phyloP scores from a whole-genome alignment of 2,113 vertebrate genomes.

The Cettia cetti region DNA sequence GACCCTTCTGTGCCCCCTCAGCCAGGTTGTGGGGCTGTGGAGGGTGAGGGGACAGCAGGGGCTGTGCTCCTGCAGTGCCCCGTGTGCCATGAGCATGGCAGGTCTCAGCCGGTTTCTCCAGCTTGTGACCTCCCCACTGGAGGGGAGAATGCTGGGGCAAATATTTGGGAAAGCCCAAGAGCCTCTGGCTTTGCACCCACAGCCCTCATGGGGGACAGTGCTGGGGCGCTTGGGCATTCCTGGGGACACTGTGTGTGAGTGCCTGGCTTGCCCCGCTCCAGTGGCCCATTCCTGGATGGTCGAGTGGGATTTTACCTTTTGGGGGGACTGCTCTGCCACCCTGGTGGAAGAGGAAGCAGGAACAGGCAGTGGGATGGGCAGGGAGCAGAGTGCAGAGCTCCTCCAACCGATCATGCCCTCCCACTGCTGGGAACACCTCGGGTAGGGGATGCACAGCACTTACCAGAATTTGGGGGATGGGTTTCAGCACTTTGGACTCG shows the following conservation, averaged over 20 bases:
- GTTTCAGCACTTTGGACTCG: not conserved
- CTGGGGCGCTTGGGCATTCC: fast-evolving
- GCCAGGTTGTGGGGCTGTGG: not conserved
- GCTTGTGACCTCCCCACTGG: not conserved
- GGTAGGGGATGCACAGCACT: not conserved
- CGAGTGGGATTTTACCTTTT: not conserved
- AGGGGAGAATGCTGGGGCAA: not conserved
- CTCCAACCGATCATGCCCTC: not conserved
- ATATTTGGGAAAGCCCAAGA: not conserved
- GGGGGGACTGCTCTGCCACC: not conserved
- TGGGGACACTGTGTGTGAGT: not conserved
- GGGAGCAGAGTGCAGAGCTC: not conserved
- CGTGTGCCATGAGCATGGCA: fast-evolving
- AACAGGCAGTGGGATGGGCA: not conserved
- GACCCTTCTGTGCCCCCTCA: not conserved
- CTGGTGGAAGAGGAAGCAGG: not conserved
- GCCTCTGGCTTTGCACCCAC: not conserved
- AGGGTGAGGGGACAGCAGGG: not conserved
- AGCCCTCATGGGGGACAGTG: fast-evolving
- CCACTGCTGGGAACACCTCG: slow-evolving; percentile 43
- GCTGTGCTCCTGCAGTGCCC: not conserved
- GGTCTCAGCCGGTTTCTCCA: fast-evolving
- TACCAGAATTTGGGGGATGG: slow-evolving; percentile 15
- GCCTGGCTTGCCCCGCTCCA: fast-evolving
- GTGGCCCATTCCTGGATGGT: not conserved